Base-by-base conservation (phyloP, 53 echinoderm and acorn worm genomes). In the Actinopyga echinites region DNA sequence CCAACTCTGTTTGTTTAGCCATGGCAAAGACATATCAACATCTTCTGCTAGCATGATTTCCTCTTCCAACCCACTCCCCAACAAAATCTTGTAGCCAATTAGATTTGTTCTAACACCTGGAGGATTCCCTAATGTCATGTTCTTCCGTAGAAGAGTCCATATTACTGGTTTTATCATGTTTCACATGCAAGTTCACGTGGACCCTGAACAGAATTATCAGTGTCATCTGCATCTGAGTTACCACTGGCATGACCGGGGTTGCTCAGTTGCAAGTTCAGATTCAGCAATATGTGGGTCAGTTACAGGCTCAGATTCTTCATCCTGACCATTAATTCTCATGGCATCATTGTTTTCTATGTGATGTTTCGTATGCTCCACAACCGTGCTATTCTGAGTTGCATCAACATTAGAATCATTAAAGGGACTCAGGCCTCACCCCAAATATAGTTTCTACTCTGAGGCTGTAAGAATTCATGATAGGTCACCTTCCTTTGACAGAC, bases 71-170 rank as follows among this genome's bases (percentile, higher is more conserved):
- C 65, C 45, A n/a, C n/a, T n/a, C n/a, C 8, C 33, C 82, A 82
- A 82, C 63, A 64, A 57, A 79, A 57, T 79, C 80, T 79, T 56
- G 5, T 58, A 79, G 21, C 81, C 61, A 81, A 33, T 60, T 58
- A 13, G 81, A 60, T 81, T 81, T 81, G 42, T 26, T 36, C 56
- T 54, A 53, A 15, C 26, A 15, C 57, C 55, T 79, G 6, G 57
- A 56, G 15, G 57, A 57, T 31, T 37, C 24, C 53, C 55, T 78
- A 24, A 26, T 64, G 23, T 26, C 64, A 26, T 12, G 26, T 29
- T 78, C 54, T 5, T 54, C 8, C 17, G 52, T 54, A 78, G 12
- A 33, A 69, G 1, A 15, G 35, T 22, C 37, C 34, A 33, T 22
- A 69, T 69, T 23, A 69, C 13, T 54, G 20, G 64, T 4, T 12